phyloP scores from a whole-genome alignment of 2,888 invertebrate species.

The Cepaea hortensis region DNA sequence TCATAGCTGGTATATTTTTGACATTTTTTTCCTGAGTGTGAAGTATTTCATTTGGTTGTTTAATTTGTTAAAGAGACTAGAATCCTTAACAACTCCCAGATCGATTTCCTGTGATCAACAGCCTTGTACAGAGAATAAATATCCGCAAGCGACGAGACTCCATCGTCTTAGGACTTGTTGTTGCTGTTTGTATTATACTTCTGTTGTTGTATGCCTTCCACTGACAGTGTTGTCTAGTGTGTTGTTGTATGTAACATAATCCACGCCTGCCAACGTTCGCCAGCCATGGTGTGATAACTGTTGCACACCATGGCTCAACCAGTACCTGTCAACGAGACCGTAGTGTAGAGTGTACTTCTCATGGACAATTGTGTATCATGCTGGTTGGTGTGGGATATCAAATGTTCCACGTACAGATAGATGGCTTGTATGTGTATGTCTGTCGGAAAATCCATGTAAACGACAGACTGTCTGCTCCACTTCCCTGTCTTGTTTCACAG shows the following conservation, averaged over 20 bases:
- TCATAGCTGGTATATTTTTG: neutral
- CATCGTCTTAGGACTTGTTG: constrained; percentile 90
- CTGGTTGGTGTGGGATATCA: too few species aligned
- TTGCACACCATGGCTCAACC: neutral
- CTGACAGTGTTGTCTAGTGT: constrained; percentile 48
- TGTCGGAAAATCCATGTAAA: too few species aligned
- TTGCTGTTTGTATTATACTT: constrained; percentile 92
- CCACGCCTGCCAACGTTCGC: neutral
- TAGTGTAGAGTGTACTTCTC: too few species aligned
- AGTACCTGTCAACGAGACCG: too few species aligned
- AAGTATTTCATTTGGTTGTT: neutral
- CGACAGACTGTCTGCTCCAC: too few species aligned
- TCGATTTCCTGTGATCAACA: constrained; percentile 83
- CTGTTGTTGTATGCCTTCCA: constrained; percentile 78
- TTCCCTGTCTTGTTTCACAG: too few species aligned
- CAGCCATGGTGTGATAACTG: neutral
- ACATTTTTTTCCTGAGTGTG: neutral
- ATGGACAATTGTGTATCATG: too few species aligned
- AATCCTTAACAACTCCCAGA: constrained; percentile 65
- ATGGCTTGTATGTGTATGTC: too few species aligned
- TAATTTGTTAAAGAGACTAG: neutral
- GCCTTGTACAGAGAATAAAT: constrained; percentile 93
- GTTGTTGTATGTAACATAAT: neutral
- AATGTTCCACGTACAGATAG: too few species aligned
- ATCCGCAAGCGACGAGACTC: constrained; percentile 95